Evolutionary conservation across 2,797 vertebrate genomes (phyloP).

Genomic region (Micromesistius poutassou): DNA sequence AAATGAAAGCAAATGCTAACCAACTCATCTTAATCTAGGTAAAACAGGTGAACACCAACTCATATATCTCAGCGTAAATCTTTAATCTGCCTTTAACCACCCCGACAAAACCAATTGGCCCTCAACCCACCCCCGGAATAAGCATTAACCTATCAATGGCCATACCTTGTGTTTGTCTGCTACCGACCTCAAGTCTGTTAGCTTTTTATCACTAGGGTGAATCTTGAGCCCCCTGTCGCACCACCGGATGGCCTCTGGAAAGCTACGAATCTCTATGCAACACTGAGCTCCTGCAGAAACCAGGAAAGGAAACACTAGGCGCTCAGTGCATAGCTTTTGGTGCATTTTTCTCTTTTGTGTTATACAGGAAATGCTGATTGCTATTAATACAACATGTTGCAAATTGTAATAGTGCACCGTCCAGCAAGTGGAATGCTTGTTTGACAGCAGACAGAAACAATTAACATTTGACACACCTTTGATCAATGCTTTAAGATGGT

Average conservation of each 20-base stretch:
- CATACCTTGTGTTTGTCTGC: slow-evolving; percentile 88
- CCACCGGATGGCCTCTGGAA: slow-evolving; percentile 83
- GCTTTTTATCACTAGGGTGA: slow-evolving; percentile 82
- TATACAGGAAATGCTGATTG: neutral
- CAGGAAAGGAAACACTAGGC: neutral
- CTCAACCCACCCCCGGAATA: neutral
- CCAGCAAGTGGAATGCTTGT: neutral
- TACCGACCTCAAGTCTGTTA: slow-evolving; percentile 80
- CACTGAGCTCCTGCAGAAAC: slow-evolving; percentile 82
- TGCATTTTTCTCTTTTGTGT: neutral
- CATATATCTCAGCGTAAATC: neutral
- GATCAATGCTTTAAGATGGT: slow-evolving; percentile 87
- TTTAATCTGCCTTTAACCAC: neutral
- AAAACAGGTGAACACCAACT: too few relatives aligned
- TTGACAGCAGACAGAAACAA: slow-evolving; percentile 2
- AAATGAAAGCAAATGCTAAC: too few relatives aligned
- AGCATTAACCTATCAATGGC: neutral
- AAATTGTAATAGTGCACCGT: neutral
- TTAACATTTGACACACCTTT: slow-evolving; percentile 73
- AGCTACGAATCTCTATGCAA: slow-evolving; percentile 82
- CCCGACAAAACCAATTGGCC: neutral
- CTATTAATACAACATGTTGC: neutral
- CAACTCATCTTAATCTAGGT: too few relatives aligned
- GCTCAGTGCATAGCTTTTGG: neutral
- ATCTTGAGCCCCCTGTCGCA: slow-evolving; percentile 85